phyloP scores from a whole-genome alignment of 2,888 invertebrate genomes.

The Torymus aiolomorphi region DNA sequence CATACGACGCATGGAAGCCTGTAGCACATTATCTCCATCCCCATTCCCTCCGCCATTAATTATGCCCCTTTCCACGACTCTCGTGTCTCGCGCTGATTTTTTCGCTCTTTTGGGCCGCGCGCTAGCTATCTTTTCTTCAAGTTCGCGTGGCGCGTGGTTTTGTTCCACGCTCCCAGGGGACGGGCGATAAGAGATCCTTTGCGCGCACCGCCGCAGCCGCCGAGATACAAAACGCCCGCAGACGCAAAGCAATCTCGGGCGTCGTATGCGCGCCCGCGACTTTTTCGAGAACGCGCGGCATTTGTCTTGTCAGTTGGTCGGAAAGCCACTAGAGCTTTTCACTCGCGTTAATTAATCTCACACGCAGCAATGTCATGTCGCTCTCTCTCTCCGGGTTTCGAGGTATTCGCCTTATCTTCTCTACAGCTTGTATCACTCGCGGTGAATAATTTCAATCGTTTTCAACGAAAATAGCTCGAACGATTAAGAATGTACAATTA shows the following conservation, averaged over 20 bases:
- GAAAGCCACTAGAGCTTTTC: background rate
- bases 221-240: slow-evolving; percentile 35
- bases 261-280: background rate
- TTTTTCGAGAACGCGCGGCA: background rate
- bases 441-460: too few species aligned
- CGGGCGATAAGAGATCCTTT: slow-evolving; percentile 42
- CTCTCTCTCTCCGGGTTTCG: background rate
- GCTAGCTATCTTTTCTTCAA: slow-evolving; percentile 27
- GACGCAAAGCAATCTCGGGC: slow-evolving; percentile 24
- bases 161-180: slow-evolving; percentile 29
- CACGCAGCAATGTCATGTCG: slow-evolving; percentile 2
- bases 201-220: slow-evolving; percentile 20
- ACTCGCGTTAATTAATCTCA: slow-evolving; percentile 16
- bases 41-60: slow-evolving; percentile 13
- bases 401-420: background rate
- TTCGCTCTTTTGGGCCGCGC: background rate
- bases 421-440: too few species aligned
- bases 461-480: too few species aligned
- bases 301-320: slow-evolving; percentile 17
- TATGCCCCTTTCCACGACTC: slow-evolving; percentile 10
- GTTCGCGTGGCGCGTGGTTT: slow-evolving; percentile 24
- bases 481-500: too few species aligned
- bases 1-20: too few species aligned
- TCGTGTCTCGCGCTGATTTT: background rate
- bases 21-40: background rate